phyloP scores from a whole-genome alignment of 1,140 invertebrate genomes.

The Drosophila serrata region DNA sequence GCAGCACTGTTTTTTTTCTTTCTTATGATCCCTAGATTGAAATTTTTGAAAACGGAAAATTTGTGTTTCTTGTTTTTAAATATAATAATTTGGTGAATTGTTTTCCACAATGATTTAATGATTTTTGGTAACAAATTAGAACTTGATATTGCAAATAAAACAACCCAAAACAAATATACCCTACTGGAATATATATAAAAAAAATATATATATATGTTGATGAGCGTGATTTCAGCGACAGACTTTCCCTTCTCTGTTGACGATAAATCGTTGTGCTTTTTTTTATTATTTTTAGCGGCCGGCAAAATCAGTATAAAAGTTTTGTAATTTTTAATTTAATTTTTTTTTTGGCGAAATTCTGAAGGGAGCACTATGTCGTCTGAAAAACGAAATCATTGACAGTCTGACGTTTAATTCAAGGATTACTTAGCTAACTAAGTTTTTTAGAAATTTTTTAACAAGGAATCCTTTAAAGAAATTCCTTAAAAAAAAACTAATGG shows the following conservation, averaged over 20 bases:
- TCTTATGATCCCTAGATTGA: no score
- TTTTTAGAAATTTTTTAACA: no score
- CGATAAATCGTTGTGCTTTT: neutral
- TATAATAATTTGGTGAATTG: no score
- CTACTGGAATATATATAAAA: neutral
- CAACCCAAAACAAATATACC: neutral
- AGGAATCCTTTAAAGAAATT: no score
- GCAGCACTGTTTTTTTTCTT: no score
- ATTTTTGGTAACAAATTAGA: no score
- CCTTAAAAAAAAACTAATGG: no score
- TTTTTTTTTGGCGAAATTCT: neutral
- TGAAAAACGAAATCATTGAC: neutral
- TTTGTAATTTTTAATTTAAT: neutral
- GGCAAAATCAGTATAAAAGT: conserved; percentile 7
- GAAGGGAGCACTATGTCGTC: conserved; percentile 7
- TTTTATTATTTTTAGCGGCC: neutral
- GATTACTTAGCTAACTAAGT: no score
- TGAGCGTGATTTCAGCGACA: conserved; percentile 1
- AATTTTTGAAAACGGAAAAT: no score
- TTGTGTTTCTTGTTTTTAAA: no score
- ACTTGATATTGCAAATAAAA: neutral
- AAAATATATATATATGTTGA: neutral
- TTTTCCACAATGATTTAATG: no score
- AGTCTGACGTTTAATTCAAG: neutral
- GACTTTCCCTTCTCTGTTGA: neutral